phyloP scores from a whole-genome alignment of 2,888 invertebrate species.

The Dryomyza anilis region DNA sequence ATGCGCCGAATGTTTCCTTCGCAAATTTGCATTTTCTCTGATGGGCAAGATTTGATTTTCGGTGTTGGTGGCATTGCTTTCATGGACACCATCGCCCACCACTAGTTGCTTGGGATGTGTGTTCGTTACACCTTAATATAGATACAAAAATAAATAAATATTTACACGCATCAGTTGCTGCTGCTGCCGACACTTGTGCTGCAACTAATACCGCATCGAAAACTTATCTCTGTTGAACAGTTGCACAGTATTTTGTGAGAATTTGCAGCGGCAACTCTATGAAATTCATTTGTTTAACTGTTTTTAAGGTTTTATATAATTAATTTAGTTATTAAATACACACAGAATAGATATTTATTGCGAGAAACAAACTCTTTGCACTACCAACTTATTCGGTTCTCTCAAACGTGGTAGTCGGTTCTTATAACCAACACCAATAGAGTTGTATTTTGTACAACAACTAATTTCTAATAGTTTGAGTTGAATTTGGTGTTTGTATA shows the following conservation, averaged over 20 bases:
- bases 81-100: not conserved
- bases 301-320: too few relatives aligned
- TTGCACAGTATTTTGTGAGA: constrained; percentile 47
- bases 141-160: constrained; percentile 17
- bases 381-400: too few relatives aligned
- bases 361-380: too few relatives aligned
- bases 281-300: too few relatives aligned
- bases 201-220: constrained; percentile 50
- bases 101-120: not conserved
- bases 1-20: not conserved
- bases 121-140: constrained; percentile 19
- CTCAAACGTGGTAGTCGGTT: too few relatives aligned
- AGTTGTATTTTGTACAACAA: too few relatives aligned
- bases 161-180: constrained; percentile 3
- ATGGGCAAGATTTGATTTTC: not conserved
- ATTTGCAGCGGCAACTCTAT: too few relatives aligned
- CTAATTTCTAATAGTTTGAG: too few relatives aligned
- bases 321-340: too few relatives aligned
- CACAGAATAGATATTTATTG: too few relatives aligned
- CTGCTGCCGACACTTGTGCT: constrained; percentile 29
- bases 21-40: constrained; percentile 50
- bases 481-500: too few relatives aligned
- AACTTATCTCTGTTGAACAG: constrained; percentile 57
- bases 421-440: too few relatives aligned
- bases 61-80: not conserved